These are phyloP conservation scores for Microctonus brassicae DNA, from an alignment of 2,888 invertebrate species.

Conservation along the genomic window DNA sequence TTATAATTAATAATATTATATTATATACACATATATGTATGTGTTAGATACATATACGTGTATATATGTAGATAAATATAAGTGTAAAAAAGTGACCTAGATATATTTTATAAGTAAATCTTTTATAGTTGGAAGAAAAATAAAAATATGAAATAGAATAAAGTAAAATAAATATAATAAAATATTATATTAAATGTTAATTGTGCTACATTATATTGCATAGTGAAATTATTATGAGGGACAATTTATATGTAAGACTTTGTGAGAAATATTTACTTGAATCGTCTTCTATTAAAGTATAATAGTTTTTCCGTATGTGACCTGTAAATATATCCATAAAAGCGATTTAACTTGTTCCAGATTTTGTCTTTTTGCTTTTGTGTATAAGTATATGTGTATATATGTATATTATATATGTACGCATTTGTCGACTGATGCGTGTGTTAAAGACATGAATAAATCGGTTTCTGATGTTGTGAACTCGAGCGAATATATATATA, in stretches of 20 bases:
- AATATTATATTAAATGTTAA: no score
- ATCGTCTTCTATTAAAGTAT: neutral
- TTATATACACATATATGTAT: no score
- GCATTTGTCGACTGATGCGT: no score
- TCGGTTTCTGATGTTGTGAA: neutral
- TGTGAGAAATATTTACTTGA: neutral
- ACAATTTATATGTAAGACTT: neutral
- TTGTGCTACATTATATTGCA: neutral
- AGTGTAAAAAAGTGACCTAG: neutral
- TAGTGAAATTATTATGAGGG: conserved; percentile 4
- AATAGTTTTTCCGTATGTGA: neutral
- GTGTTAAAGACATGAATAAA: neutral
- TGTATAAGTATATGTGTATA: neutral
- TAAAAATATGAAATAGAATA: neutral
- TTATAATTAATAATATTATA: neutral
- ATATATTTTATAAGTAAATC: no score
- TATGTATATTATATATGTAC: no score
- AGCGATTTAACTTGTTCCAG: neutral
- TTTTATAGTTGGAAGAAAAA: no score
- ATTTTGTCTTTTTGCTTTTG: neutral
- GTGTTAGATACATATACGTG: no score
- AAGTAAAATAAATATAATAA: no score
- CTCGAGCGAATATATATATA: neutral
- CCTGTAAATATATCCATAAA: neutral
- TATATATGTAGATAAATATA: neutral